These are phyloP conservation scores for Monochamus saltuarius DNA, from an alignment of 1,140 invertebrate genomes.

Conservation along the genomic window DNA sequence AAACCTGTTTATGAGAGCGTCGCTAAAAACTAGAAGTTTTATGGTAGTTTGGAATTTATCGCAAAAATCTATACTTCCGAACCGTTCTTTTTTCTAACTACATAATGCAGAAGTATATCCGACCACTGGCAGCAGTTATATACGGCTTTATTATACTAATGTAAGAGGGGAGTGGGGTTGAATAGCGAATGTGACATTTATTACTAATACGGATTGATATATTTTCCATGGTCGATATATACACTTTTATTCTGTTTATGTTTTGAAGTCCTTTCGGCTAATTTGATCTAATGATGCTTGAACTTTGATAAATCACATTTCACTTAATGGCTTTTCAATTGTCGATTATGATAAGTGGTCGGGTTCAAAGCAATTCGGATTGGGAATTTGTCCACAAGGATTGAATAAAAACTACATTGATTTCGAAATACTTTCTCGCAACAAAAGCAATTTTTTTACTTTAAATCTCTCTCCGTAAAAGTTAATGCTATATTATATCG, in stretches of 20 bases:
- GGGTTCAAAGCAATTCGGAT: no score
- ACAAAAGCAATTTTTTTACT: no score
- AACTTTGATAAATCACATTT: slow-evolving; percentile 17
- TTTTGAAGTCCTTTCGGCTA: slow-evolving; percentile 14
- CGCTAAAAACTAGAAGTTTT: slow-evolving; percentile 25
- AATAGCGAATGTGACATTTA: slow-evolving; percentile 33
- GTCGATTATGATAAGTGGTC: no score
- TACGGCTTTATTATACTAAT: slow-evolving; percentile 39
- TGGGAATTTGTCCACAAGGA: no score
- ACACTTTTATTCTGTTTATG: slow-evolving; percentile 24
- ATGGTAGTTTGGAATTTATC: slow-evolving; percentile 31
- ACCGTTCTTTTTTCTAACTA: slow-evolving; percentile 16
- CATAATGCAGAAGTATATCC: slow-evolving; percentile 20
- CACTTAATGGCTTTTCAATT: background rate
- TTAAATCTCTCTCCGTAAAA: no score
- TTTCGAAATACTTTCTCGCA: no score
- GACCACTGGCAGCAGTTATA: slow-evolving; percentile 26
- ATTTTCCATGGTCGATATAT: slow-evolving; percentile 22
- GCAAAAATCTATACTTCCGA: slow-evolving; percentile 24
- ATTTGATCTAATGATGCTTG: slow-evolving; percentile 18
- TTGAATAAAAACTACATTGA: no score
- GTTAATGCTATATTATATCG: no score
- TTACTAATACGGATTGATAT: slow-evolving; percentile 35
- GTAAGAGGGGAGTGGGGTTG: slow-evolving; percentile 23
- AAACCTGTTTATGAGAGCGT: slow-evolving; percentile 21